Conservation (phyloP, 2,888 invertebrate species). For the Temnothorax rugatulus region DNA sequence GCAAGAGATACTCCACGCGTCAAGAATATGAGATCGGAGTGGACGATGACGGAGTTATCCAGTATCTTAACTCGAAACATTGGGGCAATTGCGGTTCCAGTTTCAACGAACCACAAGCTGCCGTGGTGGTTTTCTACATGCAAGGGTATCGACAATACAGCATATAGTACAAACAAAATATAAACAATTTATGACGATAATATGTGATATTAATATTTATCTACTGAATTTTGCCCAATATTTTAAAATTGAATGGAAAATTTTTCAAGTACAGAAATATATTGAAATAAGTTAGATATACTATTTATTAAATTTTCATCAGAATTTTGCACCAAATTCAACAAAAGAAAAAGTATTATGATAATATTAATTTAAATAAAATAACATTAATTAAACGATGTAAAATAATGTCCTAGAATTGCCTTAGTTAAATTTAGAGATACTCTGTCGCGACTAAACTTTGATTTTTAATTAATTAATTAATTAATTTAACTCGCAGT, state of each 20-base stretch:
- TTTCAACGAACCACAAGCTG: slow-evolving; percentile 87
- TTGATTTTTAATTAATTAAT: background rate
- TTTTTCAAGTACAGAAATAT: background rate
- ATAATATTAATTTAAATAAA: background rate
- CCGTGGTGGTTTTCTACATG: slow-evolving; percentile 72
- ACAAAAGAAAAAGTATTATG: background rate
- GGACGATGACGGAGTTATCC: slow-evolving; percentile 89
- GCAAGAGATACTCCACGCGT: slow-evolving; percentile 89
- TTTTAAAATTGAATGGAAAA: background rate
- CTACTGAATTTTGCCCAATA: background rate
- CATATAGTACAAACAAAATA: background rate
- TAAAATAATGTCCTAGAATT: slow-evolving; percentile 2
- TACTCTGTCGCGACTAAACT: background rate
- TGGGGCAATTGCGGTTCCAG: slow-evolving; percentile 78
- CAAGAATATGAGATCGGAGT: slow-evolving; percentile 90
- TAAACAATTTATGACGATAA: background rate
- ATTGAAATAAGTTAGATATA: background rate
- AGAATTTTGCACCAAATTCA: background rate
- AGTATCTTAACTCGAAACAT: slow-evolving; percentile 87
- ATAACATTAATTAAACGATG: background rate
- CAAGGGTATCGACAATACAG: slow-evolving; percentile 40
- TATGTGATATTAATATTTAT: background rate
- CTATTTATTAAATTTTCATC: background rate
- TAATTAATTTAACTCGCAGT: background rate
- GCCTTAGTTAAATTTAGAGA: background rate